Percentiles rank a stretch among this genome's conserved stretches.
These are phyloP conservation scores for Tethea ocularis DNA, from an alignment of 2,888 invertebrate species.

Conservation along the genomic window DNA sequence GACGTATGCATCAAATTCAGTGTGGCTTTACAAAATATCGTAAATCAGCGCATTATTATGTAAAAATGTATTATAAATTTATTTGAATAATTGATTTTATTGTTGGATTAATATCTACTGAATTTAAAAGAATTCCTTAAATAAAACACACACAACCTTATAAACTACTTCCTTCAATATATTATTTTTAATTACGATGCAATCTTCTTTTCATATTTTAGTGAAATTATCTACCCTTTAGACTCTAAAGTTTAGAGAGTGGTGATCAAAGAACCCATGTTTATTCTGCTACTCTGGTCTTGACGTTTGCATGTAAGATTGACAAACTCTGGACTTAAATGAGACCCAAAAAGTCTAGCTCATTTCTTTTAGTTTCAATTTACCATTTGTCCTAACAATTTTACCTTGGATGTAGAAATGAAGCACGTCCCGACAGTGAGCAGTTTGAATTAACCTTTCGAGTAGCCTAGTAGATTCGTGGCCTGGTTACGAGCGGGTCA, in stretches of 20 bases:
- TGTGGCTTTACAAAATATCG: constrained; percentile 9
- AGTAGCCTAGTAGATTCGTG: constrained; percentile 64
- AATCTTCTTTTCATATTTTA: background rate
- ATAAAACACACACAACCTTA: background rate
- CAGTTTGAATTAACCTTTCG: constrained; percentile 69
- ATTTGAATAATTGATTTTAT: constrained; percentile 10
- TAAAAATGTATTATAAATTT: constrained; percentile 12
- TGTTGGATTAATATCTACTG: too few relatives aligned
- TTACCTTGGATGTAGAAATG: constrained; percentile 44
- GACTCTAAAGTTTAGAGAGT: too few relatives aligned
- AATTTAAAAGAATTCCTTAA: too few relatives aligned
- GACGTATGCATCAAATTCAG: constrained; percentile 15
- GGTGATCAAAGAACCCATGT: too few relatives aligned
- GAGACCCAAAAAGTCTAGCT: constrained; percentile 17
- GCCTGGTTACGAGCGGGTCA: constrained; percentile 71
- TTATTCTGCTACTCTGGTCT: too few relatives aligned
- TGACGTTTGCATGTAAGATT: too few relatives aligned
- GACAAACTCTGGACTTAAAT: constrained; percentile 21
- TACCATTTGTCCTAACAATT: constrained; percentile 37
- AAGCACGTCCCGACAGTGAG: constrained; percentile 53
- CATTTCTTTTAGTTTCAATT: constrained; percentile 35
- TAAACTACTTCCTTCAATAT: background rate
- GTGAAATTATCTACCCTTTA: too few relatives aligned
- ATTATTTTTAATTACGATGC: background rate
- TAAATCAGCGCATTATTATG: constrained; percentile 14